A percentile compares a stretch with the other conserved stretches of the same genome.
phyloP scores from a whole-genome alignment of 1,140 invertebrate species.

The Drosophila funebris region DNA sequence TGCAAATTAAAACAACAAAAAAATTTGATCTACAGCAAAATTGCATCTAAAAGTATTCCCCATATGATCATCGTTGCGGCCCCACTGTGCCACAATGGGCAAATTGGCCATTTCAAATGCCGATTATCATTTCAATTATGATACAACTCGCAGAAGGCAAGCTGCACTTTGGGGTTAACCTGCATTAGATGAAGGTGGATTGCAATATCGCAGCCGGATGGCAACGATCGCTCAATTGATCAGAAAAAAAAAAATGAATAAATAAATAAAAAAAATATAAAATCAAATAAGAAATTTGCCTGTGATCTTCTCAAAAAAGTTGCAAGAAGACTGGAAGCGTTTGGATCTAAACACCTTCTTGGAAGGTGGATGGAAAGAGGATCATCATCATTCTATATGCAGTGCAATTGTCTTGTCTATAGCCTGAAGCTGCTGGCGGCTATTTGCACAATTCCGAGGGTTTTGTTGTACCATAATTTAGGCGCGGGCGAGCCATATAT shows the following conservation, averaged over 20 bases:
- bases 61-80: not conserved
- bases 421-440: constrained; percentile 71
- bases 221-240: constrained; percentile 49
- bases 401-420: constrained; percentile 54
- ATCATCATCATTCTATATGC: not conserved
- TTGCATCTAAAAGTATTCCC: too few species aligned
- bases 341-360: constrained; percentile 68
- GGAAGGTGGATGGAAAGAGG: constrained; percentile 34
- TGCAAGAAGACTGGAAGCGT: constrained; percentile 69
- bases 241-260: not conserved
- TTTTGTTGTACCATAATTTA: constrained; percentile 65
- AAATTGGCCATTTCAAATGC: not conserved
- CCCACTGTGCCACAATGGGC: constrained; percentile 39
- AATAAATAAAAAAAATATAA: too few species aligned
- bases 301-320: not conserved
- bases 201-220: constrained; percentile 14
- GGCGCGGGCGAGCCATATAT: constrained; percentile 72
- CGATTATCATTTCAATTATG: constrained; percentile 64
- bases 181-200: constrained; percentile 56
- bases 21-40: too few species aligned
- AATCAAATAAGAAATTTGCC: too few species aligned
- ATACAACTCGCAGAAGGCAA: constrained; percentile 26
- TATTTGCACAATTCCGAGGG: constrained; percentile 65
- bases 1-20: too few species aligned
- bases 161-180: constrained; percentile 40